A percentile compares a stretch with the other conserved stretches of the same genome.
phyloP scores from a whole-genome alignment of 2,888 invertebrate genomes.

The Vanessa cardui region DNA sequence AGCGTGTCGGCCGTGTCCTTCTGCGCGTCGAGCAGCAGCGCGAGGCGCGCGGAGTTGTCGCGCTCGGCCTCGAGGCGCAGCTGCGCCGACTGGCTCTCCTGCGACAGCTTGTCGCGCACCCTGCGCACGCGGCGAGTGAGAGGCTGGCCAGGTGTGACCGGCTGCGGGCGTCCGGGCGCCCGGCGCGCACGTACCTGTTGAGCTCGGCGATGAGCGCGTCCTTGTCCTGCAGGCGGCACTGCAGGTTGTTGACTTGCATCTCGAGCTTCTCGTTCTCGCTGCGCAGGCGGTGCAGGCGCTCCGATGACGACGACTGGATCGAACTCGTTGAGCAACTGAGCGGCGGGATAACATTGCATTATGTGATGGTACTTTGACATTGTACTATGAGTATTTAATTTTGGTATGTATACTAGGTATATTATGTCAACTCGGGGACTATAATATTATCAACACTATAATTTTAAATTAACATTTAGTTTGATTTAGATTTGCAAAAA shows the following conservation, averaged over 20 bases:
- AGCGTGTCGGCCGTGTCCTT: slow-evolving; percentile 78
- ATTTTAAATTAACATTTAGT: no score
- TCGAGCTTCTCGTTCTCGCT: slow-evolving; percentile 64
- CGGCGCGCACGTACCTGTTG: slow-evolving; percentile 55
- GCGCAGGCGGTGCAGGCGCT: slow-evolving; percentile 58
- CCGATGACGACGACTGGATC: slow-evolving; percentile 68
- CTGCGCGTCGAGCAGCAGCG: slow-evolving; percentile 83
- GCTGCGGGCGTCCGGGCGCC: no score
- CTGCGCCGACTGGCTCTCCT: slow-evolving; percentile 70
- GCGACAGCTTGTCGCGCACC: slow-evolving; percentile 75
- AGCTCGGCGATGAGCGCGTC: slow-evolving; percentile 75
- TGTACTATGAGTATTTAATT: not conserved
- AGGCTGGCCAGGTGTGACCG: no score
- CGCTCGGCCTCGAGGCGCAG: slow-evolving; percentile 76
- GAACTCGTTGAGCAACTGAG: slow-evolving; percentile 55
- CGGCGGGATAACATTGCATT: not conserved
- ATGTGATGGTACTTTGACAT: not conserved
- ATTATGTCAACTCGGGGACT: no score
- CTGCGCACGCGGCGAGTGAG: slow-evolving; percentile 48
- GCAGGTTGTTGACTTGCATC: slow-evolving; percentile 64
- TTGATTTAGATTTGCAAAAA: no score
- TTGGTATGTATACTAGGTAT: no score
- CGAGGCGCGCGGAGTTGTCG: slow-evolving; percentile 80
- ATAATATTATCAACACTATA: no score
- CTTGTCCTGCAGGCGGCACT: slow-evolving; percentile 68